Conservation (phyloP, 2,888 invertebrate genomes). For the Pristionchus entomophagus region DNA sequence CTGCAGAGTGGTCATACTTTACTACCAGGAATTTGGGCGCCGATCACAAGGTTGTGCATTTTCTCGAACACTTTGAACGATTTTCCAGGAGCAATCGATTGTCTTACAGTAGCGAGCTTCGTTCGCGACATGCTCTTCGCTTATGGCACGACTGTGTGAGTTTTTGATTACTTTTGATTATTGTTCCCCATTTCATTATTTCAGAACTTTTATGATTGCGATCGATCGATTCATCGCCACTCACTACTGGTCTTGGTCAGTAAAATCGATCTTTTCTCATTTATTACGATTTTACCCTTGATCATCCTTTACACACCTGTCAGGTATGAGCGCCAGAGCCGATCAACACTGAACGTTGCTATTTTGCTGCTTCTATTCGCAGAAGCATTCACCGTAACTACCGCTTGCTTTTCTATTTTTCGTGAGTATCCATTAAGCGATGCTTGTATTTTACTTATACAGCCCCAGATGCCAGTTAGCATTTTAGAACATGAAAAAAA, state of each 20-base stretch:
- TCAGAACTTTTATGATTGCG: not conserved
- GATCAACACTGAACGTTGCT: not conserved
- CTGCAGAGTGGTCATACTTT: not conserved
- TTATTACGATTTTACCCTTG: too few relatives aligned
- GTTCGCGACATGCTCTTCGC: not conserved
- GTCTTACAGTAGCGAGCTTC: not conserved
- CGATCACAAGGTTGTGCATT: not conserved
- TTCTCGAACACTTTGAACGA: too few relatives aligned
- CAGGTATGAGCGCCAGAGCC: not conserved
- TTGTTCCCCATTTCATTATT: not conserved
- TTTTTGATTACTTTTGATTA: too few relatives aligned
- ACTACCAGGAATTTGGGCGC: not conserved
- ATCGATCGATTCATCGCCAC: not conserved
- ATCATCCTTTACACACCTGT: not conserved
- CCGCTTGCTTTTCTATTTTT: not conserved
- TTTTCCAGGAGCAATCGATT: not conserved
- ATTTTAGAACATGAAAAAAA: not conserved
- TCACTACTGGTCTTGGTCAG: constrained; percentile 8
- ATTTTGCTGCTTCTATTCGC: not conserved
- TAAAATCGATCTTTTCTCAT: too few relatives aligned
- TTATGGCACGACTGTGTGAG: not conserved
- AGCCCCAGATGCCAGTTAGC: not conserved
- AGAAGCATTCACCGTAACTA: not conserved
- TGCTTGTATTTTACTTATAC: not conserved
- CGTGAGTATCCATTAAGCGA: not conserved